These are phyloP conservation scores for Bombus polaris DNA, from an alignment of 1,140 invertebrate species.

Conservation along the genomic window DNA sequence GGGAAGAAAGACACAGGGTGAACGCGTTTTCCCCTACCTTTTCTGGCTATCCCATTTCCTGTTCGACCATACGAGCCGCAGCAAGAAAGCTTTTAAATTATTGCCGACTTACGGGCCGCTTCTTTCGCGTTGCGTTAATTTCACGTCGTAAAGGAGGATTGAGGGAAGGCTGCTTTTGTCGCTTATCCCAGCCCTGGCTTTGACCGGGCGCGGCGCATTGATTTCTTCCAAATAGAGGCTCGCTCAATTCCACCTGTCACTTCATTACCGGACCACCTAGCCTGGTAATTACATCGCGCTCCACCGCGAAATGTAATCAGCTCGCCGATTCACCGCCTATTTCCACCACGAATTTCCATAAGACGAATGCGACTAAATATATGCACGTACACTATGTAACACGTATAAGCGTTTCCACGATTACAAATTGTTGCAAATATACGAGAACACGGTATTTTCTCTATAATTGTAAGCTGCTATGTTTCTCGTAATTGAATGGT, in stretches of 20 bases:
- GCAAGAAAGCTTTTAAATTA: constrained; percentile 56
- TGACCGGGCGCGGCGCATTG: constrained; percentile 6
- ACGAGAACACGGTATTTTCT: no score
- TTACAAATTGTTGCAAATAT: no score
- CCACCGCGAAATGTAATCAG: constrained; percentile 23
- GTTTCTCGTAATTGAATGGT: no score
- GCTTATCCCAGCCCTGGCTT: constrained; percentile 16
- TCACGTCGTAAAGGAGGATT: constrained; percentile 5
- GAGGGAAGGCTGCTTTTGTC: constrained; percentile 18
- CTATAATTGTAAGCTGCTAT: no score
- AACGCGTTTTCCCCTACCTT: neutral
- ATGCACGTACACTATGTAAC: neutral
- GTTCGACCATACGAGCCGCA: constrained; percentile 13
- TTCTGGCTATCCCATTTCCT: neutral
- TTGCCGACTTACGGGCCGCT: constrained; percentile 51
- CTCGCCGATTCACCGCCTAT: neutral
- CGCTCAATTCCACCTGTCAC: constrained; percentile 33
- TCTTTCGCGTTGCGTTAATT: constrained; percentile 52
- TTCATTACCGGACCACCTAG: constrained; percentile 15
- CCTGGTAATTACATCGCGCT: constrained; percentile 9
- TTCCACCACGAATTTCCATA: constrained; percentile 5
- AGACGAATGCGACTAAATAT: neutral
- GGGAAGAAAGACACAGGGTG: neutral
- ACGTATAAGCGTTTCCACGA: no score
- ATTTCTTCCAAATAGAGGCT: constrained; percentile 36